These are phyloP conservation scores for Lamprotornis superbus DNA, from an alignment of 2,113 vertebrate species.

Conservation along the genomic window DNA sequence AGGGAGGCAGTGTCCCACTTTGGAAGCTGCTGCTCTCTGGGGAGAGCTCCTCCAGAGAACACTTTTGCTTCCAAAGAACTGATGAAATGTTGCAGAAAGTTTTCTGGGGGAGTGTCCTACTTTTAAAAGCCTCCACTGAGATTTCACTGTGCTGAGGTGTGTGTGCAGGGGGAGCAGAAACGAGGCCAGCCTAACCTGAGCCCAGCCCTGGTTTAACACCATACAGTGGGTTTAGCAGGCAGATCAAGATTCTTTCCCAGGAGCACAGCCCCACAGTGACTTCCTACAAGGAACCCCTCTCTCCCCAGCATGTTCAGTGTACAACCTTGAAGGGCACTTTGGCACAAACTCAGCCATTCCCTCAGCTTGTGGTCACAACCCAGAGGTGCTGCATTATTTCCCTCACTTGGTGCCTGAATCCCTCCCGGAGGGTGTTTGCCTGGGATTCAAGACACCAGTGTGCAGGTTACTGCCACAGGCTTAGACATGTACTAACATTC, in stretches of 20 bases:
- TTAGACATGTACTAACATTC: not conserved
- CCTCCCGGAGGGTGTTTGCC: not conserved
- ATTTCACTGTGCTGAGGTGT: slow-evolving; percentile 15
- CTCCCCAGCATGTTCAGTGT: accelerated
- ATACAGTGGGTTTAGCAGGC: not conserved
- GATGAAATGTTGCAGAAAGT: slow-evolving; percentile 9
- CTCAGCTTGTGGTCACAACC: not conserved
- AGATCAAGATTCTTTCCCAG: not conserved
- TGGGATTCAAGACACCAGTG: not conserved
- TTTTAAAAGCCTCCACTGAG: slow-evolving; percentile 3
- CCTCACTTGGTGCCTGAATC: accelerated
- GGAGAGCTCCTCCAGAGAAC: not conserved
- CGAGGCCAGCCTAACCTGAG: not conserved
- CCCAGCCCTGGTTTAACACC: not conserved
- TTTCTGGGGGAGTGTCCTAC: slow-evolving; percentile 31
- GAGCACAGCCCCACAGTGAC: not conserved
- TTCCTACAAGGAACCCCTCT: not conserved
- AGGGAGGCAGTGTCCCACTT: not conserved
- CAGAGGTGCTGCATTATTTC: not conserved
- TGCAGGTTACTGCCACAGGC: not conserved
- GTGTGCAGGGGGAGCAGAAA: not conserved
- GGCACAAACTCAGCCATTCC: not conserved
- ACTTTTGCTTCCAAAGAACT: not conserved
- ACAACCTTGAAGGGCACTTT: not conserved
- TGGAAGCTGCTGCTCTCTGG: not conserved